phyloP scores from a whole-genome alignment of 1,140 invertebrate species.

The Gonatopus flavifemur region DNA sequence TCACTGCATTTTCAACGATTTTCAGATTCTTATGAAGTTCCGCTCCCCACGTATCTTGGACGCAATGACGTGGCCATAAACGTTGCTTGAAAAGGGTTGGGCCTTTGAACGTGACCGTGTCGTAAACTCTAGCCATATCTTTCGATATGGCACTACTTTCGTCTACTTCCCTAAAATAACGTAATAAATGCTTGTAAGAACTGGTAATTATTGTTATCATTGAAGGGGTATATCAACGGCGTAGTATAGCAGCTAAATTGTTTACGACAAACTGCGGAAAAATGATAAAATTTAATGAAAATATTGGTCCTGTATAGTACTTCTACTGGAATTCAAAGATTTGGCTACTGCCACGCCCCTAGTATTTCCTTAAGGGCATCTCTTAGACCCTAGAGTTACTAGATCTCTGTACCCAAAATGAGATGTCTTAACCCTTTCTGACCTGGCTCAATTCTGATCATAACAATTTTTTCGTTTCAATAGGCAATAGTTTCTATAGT shows the following conservation, averaged over 20 bases:
- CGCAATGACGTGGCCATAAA: conserved; percentile 93
- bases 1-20: conserved; percentile 72
- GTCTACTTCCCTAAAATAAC: conserved; percentile 44
- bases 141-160: conserved; percentile 43
- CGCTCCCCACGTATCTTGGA: conserved; percentile 92
- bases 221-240: background rate
- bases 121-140: conserved; percentile 80
- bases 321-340: no score
- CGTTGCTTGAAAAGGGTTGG: conserved; percentile 80
- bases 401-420: no score
- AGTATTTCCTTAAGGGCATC: no score
- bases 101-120: conserved; percentile 90
- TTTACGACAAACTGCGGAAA: no score
- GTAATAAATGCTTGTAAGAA: background rate
- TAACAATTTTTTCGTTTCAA: no score
- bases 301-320: no score
- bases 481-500: no score
- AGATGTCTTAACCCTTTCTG: no score
- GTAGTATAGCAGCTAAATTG: background rate
- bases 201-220: background rate
- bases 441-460: no score
- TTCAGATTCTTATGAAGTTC: conserved; percentile 91
- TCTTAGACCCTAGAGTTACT: no score
- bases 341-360: no score
- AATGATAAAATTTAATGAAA: background rate